Conservation (phyloP, 2,113 vertebrate species). For the Papio anubis region DNA sequence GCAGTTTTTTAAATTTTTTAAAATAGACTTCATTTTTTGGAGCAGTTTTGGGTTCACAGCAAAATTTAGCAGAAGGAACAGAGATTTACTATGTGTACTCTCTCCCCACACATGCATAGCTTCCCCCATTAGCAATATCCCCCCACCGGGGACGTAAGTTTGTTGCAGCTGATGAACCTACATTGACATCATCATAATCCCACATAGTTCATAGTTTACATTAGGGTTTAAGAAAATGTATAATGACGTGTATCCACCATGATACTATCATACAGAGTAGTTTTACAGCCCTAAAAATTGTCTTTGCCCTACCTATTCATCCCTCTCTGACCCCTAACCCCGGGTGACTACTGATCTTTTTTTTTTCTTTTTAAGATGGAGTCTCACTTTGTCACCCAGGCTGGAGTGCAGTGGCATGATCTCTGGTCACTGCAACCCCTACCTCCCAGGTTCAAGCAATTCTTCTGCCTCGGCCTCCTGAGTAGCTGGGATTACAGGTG, state of each 20-base stretch:
- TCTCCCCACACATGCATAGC: background rate
- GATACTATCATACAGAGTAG: background rate
- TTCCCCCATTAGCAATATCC: background rate
- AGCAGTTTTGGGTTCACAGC: background rate
- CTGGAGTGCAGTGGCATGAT: too few relatives aligned
- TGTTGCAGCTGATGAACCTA: background rate
- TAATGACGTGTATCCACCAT: background rate
- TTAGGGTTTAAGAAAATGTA: background rate
- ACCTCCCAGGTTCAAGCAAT: too few relatives aligned
- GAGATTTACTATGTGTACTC: background rate
- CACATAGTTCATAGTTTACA: background rate
- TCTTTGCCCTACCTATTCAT: background rate
- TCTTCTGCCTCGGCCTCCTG: too few relatives aligned
- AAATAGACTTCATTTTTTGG: background rate
- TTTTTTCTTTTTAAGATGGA: too few relatives aligned
- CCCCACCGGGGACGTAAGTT: rapidly evolving
- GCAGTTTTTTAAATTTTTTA: background rate
- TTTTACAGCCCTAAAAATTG: background rate
- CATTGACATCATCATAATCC: background rate
- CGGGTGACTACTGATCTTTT: background rate
- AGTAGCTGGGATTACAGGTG: too few relatives aligned
- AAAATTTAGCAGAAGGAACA: background rate
- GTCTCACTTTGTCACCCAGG: too few relatives aligned
- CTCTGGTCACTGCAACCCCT: too few relatives aligned
- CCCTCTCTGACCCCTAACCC: background rate